A percentile compares a stretch with the other conserved stretches of the same genome.
Conservation (phyloP, 1,140 invertebrate genomes). For the Holotrichia oblita region DNA sequence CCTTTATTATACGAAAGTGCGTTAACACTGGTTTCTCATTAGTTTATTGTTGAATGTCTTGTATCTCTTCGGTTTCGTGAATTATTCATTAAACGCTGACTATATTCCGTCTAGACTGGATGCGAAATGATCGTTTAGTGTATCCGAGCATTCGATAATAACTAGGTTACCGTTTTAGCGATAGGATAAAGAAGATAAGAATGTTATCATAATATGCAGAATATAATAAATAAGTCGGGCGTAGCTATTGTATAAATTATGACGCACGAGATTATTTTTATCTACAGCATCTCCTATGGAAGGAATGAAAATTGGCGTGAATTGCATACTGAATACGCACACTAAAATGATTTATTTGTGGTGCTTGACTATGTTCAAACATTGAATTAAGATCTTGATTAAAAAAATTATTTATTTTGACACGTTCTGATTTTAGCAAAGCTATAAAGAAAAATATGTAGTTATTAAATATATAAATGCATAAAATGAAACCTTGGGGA, state of each 20-base stretch:
- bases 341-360: background rate
- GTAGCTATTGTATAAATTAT: too few relatives aligned
- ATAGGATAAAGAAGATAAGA: background rate
- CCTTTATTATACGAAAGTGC: background rate
- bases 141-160: background rate
- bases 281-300: background rate
- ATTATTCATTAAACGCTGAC: conserved; percentile 16
- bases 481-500: too few relatives aligned
- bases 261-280: too few relatives aligned
- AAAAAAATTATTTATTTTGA: background rate
- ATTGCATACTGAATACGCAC: too few relatives aligned
- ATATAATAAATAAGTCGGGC: background rate
- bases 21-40: background rate
- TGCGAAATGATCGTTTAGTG: background rate
- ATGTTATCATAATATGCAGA: background rate
- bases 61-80: background rate
- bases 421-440: too few relatives aligned
- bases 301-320: too few relatives aligned
- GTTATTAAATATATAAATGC: too few relatives aligned
- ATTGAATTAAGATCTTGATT: background rate
- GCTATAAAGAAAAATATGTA: too few relatives aligned
- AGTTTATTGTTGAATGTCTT: background rate
- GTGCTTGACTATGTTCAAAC: too few relatives aligned
- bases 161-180: background rate
- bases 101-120: background rate